Percentiles rank a stretch among this genome's conserved stretches.
These are phyloP conservation scores for Triplophysa rosa DNA, from an alignment of 2,113 vertebrate species.

Conservation along the genomic window DNA sequence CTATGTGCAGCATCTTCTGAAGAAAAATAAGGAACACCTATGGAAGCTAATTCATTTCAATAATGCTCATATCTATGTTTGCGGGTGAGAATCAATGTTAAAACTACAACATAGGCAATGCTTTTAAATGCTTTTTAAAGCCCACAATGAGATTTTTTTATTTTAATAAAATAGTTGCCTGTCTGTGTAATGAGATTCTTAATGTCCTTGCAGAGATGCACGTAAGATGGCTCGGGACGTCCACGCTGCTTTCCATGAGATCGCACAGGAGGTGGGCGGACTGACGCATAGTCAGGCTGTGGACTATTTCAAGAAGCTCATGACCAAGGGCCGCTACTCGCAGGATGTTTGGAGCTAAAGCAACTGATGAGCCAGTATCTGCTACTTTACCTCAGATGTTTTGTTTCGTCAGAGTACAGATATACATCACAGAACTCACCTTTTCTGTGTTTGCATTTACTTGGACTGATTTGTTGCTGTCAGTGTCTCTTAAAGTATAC, in stretches of 20 bases:
- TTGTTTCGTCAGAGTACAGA: not conserved
- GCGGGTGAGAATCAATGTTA: constrained; percentile 73
- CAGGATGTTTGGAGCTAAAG: constrained; percentile 85
- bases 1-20: constrained; percentile 85
- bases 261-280: constrained; percentile 73
- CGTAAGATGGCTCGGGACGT: constrained; percentile 86
- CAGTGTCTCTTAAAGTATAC: not conserved
- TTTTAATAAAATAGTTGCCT: not conserved
- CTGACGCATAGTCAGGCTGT: constrained; percentile 78
- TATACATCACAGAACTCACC: not conserved
- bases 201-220: constrained; percentile 71
- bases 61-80: constrained; percentile 82
- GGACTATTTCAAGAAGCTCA: constrained; percentile 86
- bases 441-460: not conserved
- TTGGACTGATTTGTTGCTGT: not conserved
- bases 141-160: not conserved
- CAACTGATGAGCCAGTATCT: not conserved
- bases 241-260: constrained; percentile 80
- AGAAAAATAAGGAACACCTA: constrained; percentile 76
- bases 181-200: not conserved
- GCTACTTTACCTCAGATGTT: constrained; percentile 12
- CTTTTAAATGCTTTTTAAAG: not conserved
- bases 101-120: not conserved
- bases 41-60: constrained; percentile 79
- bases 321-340: constrained; percentile 87